Conservation (phyloP, 2,113 vertebrate species). For the Carollia perspicillata region DNA sequence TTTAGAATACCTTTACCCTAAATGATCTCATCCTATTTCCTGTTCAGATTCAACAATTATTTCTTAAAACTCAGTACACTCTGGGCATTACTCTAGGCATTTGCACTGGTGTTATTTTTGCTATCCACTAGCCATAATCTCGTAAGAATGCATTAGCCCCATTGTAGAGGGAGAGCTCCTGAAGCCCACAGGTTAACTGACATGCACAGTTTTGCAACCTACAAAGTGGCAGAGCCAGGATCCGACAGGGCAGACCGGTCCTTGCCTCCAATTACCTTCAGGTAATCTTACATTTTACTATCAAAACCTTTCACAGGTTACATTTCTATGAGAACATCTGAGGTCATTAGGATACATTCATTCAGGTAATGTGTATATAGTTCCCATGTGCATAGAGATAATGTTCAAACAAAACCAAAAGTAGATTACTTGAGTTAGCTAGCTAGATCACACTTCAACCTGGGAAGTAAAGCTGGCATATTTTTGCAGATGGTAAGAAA, state of each 20-base stretch:
- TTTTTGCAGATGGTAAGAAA: not conserved
- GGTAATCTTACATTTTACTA: not conserved
- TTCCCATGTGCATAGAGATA: not conserved
- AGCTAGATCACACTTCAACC: not conserved
- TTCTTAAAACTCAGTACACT: not conserved
- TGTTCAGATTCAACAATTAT: not conserved
- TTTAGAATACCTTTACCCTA: not conserved
- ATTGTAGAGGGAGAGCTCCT: not conserved
- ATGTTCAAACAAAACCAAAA: conserved; percentile 15
- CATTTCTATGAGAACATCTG: not conserved
- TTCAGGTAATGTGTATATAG: not conserved
- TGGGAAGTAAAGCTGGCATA: not conserved
- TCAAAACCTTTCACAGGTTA: not conserved
- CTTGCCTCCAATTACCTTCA: not conserved
- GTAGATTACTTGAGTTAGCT: not conserved
- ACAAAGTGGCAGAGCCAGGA: not conserved
- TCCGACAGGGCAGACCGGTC: not conserved
- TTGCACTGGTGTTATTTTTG: not conserved
- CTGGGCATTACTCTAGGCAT: not conserved
- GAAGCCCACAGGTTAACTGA: not conserved
- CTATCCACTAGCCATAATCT: not conserved
- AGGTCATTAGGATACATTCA: not conserved
- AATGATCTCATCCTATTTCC: not conserved
- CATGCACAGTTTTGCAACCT: not conserved
- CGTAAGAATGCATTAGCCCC: not conserved